Evolutionary conservation across 2,797 vertebrate species (phyloP).

Genomic region (Tadarida brasiliensis): DNA sequence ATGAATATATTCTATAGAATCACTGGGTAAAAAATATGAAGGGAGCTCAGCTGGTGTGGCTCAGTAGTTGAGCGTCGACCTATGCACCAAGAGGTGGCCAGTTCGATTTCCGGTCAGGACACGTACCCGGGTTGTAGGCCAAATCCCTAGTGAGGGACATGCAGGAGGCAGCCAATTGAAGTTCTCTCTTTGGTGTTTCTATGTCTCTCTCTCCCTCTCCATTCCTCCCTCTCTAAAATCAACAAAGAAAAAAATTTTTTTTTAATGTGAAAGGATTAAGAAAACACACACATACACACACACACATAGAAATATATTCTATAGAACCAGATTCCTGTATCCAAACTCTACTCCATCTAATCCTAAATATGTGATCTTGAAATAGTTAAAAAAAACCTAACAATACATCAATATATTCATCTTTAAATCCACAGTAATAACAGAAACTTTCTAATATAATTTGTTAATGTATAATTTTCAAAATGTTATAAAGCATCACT

Average conservation of each 20-base stretch:
- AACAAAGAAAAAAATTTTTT: not conserved
- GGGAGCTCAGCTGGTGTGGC: too few species aligned
- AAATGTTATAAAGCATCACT: not conserved
- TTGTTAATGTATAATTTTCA: constrained; percentile 11
- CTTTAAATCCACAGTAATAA: not conserved
- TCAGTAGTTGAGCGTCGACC: too few species aligned
- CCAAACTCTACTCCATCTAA: not conserved
- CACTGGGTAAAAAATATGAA: not conserved
- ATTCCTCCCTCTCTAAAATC: too few species aligned
- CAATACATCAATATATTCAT: not conserved
- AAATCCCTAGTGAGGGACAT: too few species aligned
- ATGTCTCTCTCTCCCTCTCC: too few species aligned
- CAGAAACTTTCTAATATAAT: not conserved
- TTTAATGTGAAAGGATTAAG: too few species aligned
- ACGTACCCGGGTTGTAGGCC: too few species aligned
- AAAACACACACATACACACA: not conserved
- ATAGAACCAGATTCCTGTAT: not conserved
- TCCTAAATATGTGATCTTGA: not conserved
- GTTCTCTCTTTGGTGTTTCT: too few species aligned
- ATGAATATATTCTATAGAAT: not conserved
- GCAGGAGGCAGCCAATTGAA: too few species aligned
- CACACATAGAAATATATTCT: not conserved
- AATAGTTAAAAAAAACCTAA: not conserved
- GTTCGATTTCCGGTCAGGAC: too few species aligned
- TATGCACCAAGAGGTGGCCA: too few species aligned